Conservation (phyloP, 2,113 vertebrate species). For the Cranoglanis bouderius region DNA sequence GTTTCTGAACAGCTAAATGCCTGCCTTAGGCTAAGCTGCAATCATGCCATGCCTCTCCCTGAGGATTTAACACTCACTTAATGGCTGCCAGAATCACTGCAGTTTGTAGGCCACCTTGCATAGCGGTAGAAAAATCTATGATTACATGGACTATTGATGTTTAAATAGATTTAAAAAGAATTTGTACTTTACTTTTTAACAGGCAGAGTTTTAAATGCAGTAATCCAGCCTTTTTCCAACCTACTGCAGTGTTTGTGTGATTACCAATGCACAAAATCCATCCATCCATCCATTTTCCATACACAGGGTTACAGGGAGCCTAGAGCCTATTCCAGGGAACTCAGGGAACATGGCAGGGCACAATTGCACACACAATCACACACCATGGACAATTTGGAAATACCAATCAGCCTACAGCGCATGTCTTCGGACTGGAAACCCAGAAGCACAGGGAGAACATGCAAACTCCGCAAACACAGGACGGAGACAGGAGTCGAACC, state of each 20-base stretch:
- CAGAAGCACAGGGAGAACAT: no score
- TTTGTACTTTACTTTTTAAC: not conserved
- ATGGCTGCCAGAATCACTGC: conserved; percentile 27
- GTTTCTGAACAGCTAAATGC: conserved; percentile 35
- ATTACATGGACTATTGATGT: not conserved
- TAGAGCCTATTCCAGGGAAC: no score
- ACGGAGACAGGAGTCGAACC: no score
- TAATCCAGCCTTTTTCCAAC: not conserved
- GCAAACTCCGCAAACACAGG: no score
- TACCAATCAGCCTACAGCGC: no score
- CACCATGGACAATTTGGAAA: no score
- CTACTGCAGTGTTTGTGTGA: not conserved
- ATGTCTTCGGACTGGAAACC: no score
- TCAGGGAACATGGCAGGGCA: no score
- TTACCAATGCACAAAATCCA: not conserved
- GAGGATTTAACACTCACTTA: conserved; percentile 45
- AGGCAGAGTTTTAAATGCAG: not conserved
- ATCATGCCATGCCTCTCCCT: conserved; percentile 30
- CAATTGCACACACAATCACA: no score
- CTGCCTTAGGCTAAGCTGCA: conserved; percentile 43
- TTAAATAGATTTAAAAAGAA: not conserved
- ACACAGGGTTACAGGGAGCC: no score
- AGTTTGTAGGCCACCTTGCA: conserved; percentile 3
- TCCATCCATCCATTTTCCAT: no score
- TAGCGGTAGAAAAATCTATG: not conserved